Evolutionary conservation across 2,888 invertebrate species (phyloP), one percentile per base, ranked within the genome.

Genomic region (Eledona agricola): DNA sequence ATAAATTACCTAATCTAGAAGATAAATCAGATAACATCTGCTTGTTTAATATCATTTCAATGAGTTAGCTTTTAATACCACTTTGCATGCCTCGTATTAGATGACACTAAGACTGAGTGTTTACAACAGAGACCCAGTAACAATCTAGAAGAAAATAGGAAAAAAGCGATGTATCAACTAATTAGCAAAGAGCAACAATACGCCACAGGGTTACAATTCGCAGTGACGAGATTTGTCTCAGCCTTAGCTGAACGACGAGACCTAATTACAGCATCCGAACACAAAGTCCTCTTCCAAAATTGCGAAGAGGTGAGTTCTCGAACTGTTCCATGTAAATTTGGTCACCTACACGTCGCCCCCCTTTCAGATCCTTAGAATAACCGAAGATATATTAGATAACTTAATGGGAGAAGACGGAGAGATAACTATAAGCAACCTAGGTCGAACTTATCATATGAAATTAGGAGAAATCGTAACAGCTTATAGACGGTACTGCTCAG

Each of bases 401-500:
- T 74, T 88, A 49, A 80, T 87, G 34, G 85, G 83, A 65, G 88
- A 88, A 46, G 90, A 91, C 38, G 86, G 87, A 2, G 89, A 90
- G 67, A 80, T 83, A 20, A 85, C 86, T 60, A 80, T 86, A 26
- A 83, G 84, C 55, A 83, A 83, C 13, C 81, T 89, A 29, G 82
- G 86, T 2, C 83, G 86, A 19, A 84, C 86, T 1, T 93, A 92
- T 71, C 78, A 88, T 31, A 82, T 84, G 31, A 89, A 89, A 77
- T 83, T 89, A 53, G 82, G 85, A 60, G 83, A 85, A 65, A 86
- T 91, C 66, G 87, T 86, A 69, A 84, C 86, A 35, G 85, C 89
- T 32, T 93, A 92, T 75, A 86, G 88, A 73, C 85, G 88, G 68
- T 93, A 93, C 76, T 88, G 90, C 72, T 83, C 88, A 64, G 92